Evolutionary conservation across 2,113 vertebrate species (phyloP).

Genomic region (Platysteira castanea): DNA sequence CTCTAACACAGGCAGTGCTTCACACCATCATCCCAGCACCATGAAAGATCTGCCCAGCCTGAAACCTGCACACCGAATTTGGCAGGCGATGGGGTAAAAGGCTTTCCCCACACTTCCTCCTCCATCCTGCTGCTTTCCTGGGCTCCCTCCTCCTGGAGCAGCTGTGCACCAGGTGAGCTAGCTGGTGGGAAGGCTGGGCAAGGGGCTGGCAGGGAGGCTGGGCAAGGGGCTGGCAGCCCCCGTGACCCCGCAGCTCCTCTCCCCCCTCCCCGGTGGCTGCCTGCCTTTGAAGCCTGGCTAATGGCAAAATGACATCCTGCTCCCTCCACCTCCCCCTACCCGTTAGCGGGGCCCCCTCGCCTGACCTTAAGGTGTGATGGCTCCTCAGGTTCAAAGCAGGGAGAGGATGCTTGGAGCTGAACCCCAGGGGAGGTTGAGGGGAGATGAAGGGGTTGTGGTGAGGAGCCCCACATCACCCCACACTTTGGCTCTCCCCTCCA

Average conservation of each 20-base stretch:
- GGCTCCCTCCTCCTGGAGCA: background rate
- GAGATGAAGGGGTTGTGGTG: background rate
- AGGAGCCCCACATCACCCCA: background rate
- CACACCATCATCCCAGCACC: background rate
- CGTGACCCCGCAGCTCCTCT: background rate
- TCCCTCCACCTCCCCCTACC: background rate
- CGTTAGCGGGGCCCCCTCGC: background rate
- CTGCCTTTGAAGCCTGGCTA: constrained; percentile 50
- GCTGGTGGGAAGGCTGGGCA: background rate
- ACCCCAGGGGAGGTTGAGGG: background rate
- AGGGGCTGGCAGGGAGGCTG: background rate
- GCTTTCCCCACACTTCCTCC: background rate
- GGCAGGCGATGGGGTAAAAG: background rate
- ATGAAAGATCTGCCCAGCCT: background rate
- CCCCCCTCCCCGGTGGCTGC: background rate
- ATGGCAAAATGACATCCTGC: constrained; percentile 61
- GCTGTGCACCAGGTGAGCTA: constrained; percentile 37
- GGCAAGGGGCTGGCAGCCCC: background rate
- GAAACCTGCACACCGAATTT: fast-evolving
- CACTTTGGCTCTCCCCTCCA: fast-evolving
- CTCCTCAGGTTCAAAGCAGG: constrained; percentile 41
- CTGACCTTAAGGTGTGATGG: constrained; percentile 54
- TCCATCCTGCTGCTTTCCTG: background rate
- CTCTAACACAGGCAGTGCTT: background rate
- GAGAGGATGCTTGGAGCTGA: constrained; percentile 11